Evolutionary conservation across 1,140 invertebrate genomes (phyloP).

Genomic region (Procambarus clarkii): DNA sequence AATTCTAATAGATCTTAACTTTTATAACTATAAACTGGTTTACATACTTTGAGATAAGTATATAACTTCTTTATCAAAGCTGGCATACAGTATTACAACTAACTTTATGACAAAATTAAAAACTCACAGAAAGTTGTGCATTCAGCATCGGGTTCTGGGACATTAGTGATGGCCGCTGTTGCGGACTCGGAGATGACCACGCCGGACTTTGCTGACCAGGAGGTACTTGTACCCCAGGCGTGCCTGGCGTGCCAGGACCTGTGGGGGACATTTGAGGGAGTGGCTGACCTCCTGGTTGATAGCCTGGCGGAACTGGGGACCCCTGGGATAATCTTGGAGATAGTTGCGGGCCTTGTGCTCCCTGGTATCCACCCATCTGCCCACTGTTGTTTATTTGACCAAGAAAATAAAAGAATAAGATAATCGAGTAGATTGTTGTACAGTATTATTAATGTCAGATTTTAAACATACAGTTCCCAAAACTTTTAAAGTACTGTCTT

Average conservation of each 20-base stretch:
- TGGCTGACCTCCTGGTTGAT: slow-evolving; percentile 47
- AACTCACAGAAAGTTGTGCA: slow-evolving; percentile 59
- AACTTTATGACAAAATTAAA: too few relatives aligned
- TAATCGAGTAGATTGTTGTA: too few relatives aligned
- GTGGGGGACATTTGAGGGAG: slow-evolving; percentile 64
- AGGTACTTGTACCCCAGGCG: slow-evolving; percentile 45
- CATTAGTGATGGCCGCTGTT: slow-evolving; percentile 54
- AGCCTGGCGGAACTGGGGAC: slow-evolving; percentile 59
- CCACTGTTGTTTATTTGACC: slow-evolving; percentile 27
- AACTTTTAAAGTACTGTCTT: too few relatives aligned
- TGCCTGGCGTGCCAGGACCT: slow-evolving; percentile 46
- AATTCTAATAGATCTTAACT: too few relatives aligned
- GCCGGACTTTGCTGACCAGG: slow-evolving; percentile 62
- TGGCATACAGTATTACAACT: too few relatives aligned
- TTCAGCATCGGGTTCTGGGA: slow-evolving; percentile 64
- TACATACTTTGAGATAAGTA: too few relatives aligned
- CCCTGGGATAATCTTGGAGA: slow-evolving; percentile 63
- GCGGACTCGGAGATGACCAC: slow-evolving; percentile 55
- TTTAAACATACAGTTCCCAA: too few relatives aligned
- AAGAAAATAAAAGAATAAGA: not conserved
- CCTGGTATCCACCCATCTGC: slow-evolving; percentile 60
- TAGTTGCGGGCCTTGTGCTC: slow-evolving; percentile 46
- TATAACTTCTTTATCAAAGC: too few relatives aligned
- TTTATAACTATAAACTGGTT: too few relatives aligned
- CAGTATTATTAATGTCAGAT: too few relatives aligned